These are phyloP conservation scores for Catharus bicknelli DNA, from an alignment of 2,113 vertebrate species.

Conservation along the genomic window DNA sequence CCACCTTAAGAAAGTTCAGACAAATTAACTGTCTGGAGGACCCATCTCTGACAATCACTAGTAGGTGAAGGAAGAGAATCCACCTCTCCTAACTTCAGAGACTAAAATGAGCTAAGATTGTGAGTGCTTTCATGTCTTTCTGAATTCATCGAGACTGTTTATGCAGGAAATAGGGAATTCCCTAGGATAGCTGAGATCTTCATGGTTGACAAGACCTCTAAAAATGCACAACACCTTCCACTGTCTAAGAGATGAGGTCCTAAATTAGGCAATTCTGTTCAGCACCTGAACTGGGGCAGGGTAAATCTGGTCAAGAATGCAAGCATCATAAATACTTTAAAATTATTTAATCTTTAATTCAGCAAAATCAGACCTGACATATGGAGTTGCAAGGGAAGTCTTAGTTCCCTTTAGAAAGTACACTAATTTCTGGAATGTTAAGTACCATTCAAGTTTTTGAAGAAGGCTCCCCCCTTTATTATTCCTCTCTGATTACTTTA, in stretches of 20 bases:
- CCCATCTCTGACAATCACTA: not conserved
- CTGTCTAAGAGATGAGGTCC: not conserved
- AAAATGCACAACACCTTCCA: not conserved
- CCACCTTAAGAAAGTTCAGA: not conserved
- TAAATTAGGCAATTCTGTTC: not conserved
- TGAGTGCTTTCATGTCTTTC: not conserved
- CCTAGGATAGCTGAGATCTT: not conserved
- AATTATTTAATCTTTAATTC: not conserved
- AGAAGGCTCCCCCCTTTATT: not conserved
- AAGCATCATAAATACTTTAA: not conserved
- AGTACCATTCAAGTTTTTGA: not conserved
- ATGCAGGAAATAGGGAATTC: not conserved
- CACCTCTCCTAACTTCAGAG: not conserved
- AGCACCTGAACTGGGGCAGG: not conserved
- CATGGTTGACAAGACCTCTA: not conserved
- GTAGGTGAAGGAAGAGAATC: not conserved
- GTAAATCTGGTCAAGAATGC: not conserved
- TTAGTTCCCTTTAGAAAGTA: not conserved
- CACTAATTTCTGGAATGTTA: not conserved
- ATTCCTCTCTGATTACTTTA: not conserved
- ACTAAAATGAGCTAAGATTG: not conserved
- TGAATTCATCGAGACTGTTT: not conserved
- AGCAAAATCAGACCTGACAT: not conserved
- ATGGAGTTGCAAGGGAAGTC: not conserved
- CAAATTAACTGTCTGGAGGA: not conserved